Base-by-base conservation (phyloP, 2,113 vertebrate genomes). In the Chamaea fasciata region DNA sequence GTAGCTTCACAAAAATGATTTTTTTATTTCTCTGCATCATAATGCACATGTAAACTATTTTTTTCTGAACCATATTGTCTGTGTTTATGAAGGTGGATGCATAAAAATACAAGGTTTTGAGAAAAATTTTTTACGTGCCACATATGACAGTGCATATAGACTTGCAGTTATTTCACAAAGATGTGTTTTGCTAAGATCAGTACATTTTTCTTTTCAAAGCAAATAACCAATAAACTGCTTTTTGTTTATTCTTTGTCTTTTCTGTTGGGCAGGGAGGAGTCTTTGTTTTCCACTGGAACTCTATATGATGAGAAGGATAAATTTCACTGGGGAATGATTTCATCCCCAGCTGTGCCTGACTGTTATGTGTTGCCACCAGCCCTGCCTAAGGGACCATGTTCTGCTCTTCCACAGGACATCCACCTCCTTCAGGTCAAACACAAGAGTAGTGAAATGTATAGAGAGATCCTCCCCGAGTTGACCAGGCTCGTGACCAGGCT, bases 251-350 rank as follows among this genome's bases (percentile, higher is more conserved):
- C 13, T 69, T 89, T 88, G n/a, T 46, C 14, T 71, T 80, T 82
- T 60, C 30, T 87, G 7, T 37, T 62, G 64, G 46, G 6, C 39
- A 37, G 28, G n/a, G 33, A 52, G 5, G 6, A 59, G 22, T 77
- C 39, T 70, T 56, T 63, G 7, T 84, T 59, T 83, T 75, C 35
- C 2, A 0, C 20, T 83, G 49, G 49, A 65, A 83, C 57, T 24
- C 39, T 74, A 0, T 44, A 27, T 3, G 21, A 20, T 0, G 11
- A 71, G 41, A 82, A 24, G 0, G 13, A 24, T 42, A 24, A 52
- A n/a, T 91, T 26, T 89, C 16, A 20, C 19, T 55, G 11, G 18
- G 21, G 47, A 86, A 23, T 26, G 8, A 10, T 39, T 77, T 50
- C 19, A 7, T 19, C 30, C n/a, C 65, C 46, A 49, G 19, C 65